Conservation (phyloP, 2,888 invertebrate species). For the Drosophila pseudotalamancana region DNA sequence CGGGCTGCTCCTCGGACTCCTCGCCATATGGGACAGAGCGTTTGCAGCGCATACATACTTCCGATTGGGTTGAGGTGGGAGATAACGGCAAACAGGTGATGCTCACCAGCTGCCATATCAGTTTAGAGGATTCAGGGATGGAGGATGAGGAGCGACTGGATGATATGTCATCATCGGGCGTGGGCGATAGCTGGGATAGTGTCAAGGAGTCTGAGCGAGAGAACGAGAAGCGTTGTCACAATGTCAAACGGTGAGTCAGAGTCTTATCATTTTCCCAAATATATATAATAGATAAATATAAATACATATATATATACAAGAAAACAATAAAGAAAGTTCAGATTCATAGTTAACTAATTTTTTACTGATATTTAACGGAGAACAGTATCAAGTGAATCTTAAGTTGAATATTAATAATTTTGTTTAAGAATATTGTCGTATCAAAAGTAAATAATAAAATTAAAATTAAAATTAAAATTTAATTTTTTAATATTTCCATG, state of each 20-base stretch:
- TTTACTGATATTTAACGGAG: too few species aligned
- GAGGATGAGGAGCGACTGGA: constrained; percentile 84
- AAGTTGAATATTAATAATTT: too few species aligned
- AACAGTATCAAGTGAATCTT: too few species aligned
- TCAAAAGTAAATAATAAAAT: too few species aligned
- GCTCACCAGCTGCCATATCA: constrained; percentile 86
- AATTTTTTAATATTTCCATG: too few species aligned
- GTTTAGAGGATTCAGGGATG: constrained; percentile 85
- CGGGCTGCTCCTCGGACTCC: constrained; percentile 84
- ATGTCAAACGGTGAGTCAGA: constrained; percentile 79
- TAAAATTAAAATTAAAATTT: too few species aligned
- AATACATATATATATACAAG: not conserved
- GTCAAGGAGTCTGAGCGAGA: constrained; percentile 82
- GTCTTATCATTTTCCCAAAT: not conserved
- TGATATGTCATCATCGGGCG: constrained; percentile 84
- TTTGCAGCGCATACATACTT: constrained; percentile 83
- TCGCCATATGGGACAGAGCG: constrained; percentile 84
- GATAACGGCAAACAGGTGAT: constrained; percentile 86
- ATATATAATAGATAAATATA: not conserved
- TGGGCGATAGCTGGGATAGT: constrained; percentile 85
- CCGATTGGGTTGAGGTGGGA: constrained; percentile 86
- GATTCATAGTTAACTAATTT: too few species aligned
- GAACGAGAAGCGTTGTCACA: constrained; percentile 78
- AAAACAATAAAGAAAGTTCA: too few species aligned
- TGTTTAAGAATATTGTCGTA: too few species aligned